Base-by-base conservation (phyloP, 2,888 invertebrate species). In the Carterocephalus palaemon region DNA sequence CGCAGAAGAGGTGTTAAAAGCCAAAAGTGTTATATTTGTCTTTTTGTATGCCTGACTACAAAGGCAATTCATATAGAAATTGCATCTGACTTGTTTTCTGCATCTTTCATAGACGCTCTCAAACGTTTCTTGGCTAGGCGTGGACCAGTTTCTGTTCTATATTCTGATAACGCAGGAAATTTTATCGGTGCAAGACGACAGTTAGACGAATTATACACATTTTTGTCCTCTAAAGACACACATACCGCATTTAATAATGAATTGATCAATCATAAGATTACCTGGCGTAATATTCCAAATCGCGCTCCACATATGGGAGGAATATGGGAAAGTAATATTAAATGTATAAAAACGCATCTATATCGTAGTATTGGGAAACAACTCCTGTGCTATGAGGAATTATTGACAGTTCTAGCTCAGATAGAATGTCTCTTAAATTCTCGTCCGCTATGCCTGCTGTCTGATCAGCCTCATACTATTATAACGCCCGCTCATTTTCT, bases 151-250 rank as follows among this genome's bases (percentile, higher is more conserved):
- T 32, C 37, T 2, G 3, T 15, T n/a, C 12, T 51, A 7, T 32
- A 41, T 9, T 36, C 36, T 3, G 51, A 51, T 9, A 22, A 17
- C 9, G 51, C 47, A 1, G 49, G 47, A 1, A 49, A 51, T 36
- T 51, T 51, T 32, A 19, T 51, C 5, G 46, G 47, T 7, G 49
- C 47, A 1, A 39, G 12, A 28, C n/a, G n/a, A n/a, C n/a, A n/a
- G 19, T 23, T 16, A 13, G 19, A 12, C 23, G 40, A 40, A 29
- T 16, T 40, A 12, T 31, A 40, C 9, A 31, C 8, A 12, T 33
- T 33, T 20, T 20, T n/a, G 2, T 22, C 33, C 12, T 23, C 23
- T 34, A 22, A 4, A 17, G 7, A 4, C n/a, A 24, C 10, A 10
- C 24, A 4, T 12, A n/a, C n/a, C n/a, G n/a, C n/a, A n/a, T n/a